Conservation (phyloP, 2,797 vertebrate genomes). For the Odontamblyopus lacepedii region DNA sequence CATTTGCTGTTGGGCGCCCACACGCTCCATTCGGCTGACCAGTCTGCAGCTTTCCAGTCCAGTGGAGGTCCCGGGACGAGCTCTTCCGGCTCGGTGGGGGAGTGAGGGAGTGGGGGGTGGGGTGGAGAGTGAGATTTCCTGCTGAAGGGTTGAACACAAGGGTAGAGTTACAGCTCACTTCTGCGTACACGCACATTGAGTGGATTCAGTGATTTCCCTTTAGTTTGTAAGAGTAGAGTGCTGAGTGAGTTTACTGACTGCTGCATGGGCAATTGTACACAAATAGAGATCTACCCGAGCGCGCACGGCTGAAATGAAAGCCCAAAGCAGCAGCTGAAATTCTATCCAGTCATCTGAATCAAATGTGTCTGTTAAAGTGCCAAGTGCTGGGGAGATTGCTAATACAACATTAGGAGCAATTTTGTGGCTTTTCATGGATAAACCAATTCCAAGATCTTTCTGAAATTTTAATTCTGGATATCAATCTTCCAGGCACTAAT, state of each 20-base stretch:
- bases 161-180: conserved; percentile 66
- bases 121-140: conserved; percentile 53
- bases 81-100: conserved; percentile 38
- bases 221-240: background rate
- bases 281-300: background rate
- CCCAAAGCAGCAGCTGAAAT: conserved; percentile 9
- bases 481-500: too few relatives aligned
- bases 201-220: conserved; percentile 25
- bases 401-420: conserved; percentile 1
- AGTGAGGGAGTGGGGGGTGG: background rate
- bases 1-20: conserved; percentile 43
- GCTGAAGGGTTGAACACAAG: conserved; percentile 64
- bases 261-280: background rate
- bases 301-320: conserved; percentile 2
- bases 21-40: conserved; percentile 41
- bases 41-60: conserved; percentile 42
- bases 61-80: conserved; percentile 44
- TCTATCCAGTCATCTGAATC: conserved; percentile 7
- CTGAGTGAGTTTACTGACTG: conserved; percentile 4
- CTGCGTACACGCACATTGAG: conserved; percentile 23
- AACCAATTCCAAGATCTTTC: background rate
- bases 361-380: conserved; percentile 10
- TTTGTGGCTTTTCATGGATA: background rate
- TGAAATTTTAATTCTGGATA: too few relatives aligned
- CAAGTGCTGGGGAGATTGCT: background rate